phyloP scores from a whole-genome alignment of 2,113 vertebrate genomes.

The Plotosus lineatus region DNA sequence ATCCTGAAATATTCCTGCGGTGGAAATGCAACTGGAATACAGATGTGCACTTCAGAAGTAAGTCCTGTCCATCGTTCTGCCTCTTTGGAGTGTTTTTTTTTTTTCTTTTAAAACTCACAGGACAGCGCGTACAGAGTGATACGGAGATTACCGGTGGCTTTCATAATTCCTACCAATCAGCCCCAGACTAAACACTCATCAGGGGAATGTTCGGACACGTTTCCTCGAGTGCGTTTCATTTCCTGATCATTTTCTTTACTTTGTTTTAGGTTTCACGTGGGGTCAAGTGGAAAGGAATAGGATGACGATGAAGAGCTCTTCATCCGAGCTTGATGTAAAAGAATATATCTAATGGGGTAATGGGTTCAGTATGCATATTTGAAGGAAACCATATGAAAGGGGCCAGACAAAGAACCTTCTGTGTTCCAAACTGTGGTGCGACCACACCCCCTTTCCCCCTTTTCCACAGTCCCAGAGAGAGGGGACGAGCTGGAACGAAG shows the following conservation, averaged over 20 bases:
- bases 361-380: constrained; percentile 80
- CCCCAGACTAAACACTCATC: constrained; percentile 11
- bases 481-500: constrained; percentile 30
- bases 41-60: neutral
- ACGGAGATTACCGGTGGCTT: constrained; percentile 2
- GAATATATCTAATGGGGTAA: constrained; percentile 78
- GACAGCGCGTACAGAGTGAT: constrained; percentile 18
- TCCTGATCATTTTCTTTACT: neutral
- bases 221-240: constrained; percentile 16
- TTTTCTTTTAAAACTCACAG: constrained; percentile 5
- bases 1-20: neutral
- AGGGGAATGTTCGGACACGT: constrained; percentile 17
- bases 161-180: constrained; percentile 42
- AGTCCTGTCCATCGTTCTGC: constrained; percentile 13
- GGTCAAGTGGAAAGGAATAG: constrained; percentile 9
- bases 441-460: constrained; percentile 60
- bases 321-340: constrained; percentile 49
- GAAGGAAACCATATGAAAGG: constrained; percentile 80
- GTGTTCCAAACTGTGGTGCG: constrained; percentile 69
- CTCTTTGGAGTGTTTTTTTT: constrained; percentile 13
- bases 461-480: constrained; percentile 63
- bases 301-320: constrained; percentile 18
- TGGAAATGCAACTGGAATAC: neutral
- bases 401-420: constrained; percentile 77
- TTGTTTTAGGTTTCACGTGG: neutral